phyloP scores from a whole-genome alignment of 2,113 vertebrate genomes.

The Bos taurus region ARS-UCD2.0 NC_037338.1:74334001-74334500 shows the following conservation, averaged over 20 bases:
- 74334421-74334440: constrained; percentile 18
- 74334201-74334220: background rate
- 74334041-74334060: background rate
- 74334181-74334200: background rate
- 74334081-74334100: constrained; percentile 29
- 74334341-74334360: background rate
- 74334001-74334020: constrained; percentile 29
- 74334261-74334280: background rate
- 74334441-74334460: constrained; percentile 45
- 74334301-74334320: background rate
- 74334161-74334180: background rate
- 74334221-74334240: background rate
- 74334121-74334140: constrained; percentile 19
- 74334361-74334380: too few relatives aligned
- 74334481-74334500: constrained; percentile 18
- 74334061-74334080: background rate
- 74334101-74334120: background rate
- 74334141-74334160: background rate
- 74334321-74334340: background rate
- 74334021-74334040: background rate
- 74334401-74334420: constrained; percentile 37
- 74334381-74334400: background rate
- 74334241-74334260: background rate
- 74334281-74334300: background rate
- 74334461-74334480: constrained; percentile 55